Conservation (phyloP, 1,140 invertebrate genomes). For the Agraylea sexmaculata region DNA sequence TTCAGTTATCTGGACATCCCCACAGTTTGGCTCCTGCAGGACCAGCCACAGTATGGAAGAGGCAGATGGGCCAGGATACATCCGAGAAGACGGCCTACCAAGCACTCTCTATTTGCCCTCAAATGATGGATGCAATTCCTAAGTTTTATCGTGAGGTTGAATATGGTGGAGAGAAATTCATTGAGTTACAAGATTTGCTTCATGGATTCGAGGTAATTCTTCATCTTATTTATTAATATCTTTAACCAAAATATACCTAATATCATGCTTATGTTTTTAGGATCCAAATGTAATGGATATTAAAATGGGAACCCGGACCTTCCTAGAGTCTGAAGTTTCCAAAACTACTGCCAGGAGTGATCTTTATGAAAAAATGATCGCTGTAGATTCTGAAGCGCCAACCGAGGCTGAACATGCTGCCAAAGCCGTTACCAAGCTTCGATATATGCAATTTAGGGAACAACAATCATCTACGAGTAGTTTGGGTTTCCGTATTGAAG, state of each 20-base stretch:
- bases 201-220: constrained; percentile 51
- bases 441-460: constrained; percentile 94
- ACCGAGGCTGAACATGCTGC: constrained; percentile 66
- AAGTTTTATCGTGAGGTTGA: constrained; percentile 77
- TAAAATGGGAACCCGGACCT: constrained; percentile 86
- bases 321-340: constrained; percentile 86
- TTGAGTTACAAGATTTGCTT: constrained; percentile 80
- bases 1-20: constrained; percentile 88
- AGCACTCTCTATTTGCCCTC: constrained; percentile 61
- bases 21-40: constrained; percentile 88
- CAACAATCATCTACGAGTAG: constrained; percentile 83
- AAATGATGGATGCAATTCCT: constrained; percentile 67
- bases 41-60: constrained; percentile 89
- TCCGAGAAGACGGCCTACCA: constrained; percentile 71
- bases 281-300: constrained; percentile 88
- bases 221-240: not conserved
- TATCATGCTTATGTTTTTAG: constrained; percentile 20
- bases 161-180: constrained; percentile 76
- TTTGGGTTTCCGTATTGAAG: constrained; percentile 92
- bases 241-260: not conserved
- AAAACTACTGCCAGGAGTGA: constrained; percentile 67
- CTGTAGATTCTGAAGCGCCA: constrained; percentile 76
- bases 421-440: constrained; percentile 78
- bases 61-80: constrained; percentile 62
- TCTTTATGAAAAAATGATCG: constrained; percentile 88